Conservation (phyloP, 64 coral and sea anemone species). For the Hydrozoanthus tunicans region DNA sequence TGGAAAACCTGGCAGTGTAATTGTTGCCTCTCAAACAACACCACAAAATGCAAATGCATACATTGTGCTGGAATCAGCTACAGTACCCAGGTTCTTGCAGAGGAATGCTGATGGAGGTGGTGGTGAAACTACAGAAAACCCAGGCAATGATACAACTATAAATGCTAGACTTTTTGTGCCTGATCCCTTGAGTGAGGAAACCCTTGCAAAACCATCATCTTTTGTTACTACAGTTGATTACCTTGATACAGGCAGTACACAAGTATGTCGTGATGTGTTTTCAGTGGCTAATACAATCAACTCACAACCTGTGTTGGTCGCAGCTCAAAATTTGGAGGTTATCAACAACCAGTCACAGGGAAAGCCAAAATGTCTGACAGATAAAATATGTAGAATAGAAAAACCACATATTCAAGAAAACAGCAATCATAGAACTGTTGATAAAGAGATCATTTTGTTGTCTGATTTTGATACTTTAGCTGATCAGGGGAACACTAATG, state of each 20-base stretch:
- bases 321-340: neutral
- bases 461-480: neutral
- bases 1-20: slow-evolving; percentile 13
- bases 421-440: neutral
- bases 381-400: neutral
- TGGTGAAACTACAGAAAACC: neutral
- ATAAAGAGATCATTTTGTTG: neutral
- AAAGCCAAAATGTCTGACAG: neutral
- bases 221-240: neutral
- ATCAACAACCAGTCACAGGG: neutral
- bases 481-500: neutral
- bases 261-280: neutral
- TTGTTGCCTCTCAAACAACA: slow-evolving; percentile 33
- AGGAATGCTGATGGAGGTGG: neutral
- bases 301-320: neutral
- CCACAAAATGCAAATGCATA: slow-evolving; percentile 43
- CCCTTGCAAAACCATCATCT: neutral
- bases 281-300: neutral
- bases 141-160: neutral
- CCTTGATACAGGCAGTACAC: neutral
- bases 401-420: neutral
- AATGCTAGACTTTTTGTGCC: slow-evolving; percentile 47
- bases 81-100: slow-evolving; percentile 13
- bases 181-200: neutral
- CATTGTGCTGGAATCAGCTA: slow-evolving; percentile 44